A percentile compares a stretch with the other conserved stretches of the same genome.
Evolutionary conservation across 2,113 vertebrate genomes (phyloP).

Genomic region (Gnathonemus longibarbis): DNA sequence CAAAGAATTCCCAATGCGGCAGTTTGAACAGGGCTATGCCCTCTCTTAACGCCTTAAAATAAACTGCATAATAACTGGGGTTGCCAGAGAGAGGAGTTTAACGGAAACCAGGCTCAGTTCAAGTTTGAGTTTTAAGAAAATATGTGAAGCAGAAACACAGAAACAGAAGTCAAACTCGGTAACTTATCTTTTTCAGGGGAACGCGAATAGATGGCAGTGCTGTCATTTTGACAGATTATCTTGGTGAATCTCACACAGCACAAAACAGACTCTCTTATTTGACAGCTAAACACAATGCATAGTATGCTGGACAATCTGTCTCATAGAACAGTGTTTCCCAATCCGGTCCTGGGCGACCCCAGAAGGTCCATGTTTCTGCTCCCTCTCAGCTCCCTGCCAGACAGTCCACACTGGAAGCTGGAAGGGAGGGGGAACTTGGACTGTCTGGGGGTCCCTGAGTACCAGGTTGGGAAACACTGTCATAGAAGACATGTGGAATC

Average conservation of each 20-base stretch:
- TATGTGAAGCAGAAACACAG: background rate
- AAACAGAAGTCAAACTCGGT: background rate
- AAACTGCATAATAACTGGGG: background rate
- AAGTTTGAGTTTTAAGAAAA: background rate
- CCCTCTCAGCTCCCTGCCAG: background rate
- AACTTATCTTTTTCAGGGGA: background rate
- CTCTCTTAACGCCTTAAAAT: conserved; percentile 8
- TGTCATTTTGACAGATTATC: background rate
- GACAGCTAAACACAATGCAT: background rate
- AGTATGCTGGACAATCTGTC: background rate
- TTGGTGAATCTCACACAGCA: background rate
- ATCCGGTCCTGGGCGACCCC: background rate
- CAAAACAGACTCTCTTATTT: background rate
- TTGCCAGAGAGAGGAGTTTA: background rate
- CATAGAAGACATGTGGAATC: background rate
- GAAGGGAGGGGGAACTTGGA: background rate
- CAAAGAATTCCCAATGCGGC: background rate
- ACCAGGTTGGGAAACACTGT: background rate
- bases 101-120: background rate
- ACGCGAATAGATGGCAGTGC: background rate
- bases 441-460: background rate
- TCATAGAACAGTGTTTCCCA: background rate
- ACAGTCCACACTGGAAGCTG: background rate
- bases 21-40: background rate
- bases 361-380: background rate